Evolutionary conservation across 2,113 vertebrate species (phyloP).

Genomic region (Hyaena hyaena): DNA sequence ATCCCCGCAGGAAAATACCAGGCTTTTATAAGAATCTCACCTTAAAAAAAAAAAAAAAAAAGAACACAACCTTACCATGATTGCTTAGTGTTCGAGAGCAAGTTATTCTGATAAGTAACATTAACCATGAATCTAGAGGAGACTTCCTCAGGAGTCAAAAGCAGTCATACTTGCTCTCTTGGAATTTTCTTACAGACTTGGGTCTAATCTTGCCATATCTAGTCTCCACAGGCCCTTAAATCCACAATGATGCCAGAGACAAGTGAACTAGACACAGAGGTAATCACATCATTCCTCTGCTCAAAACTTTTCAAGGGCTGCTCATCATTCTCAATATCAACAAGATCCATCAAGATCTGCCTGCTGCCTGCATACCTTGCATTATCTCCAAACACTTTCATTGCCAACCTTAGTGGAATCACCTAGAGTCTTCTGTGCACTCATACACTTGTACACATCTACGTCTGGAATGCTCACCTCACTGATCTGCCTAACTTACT

Average conservation of each 20-base stretch:
- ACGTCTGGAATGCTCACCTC: not conserved
- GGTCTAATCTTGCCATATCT: not conserved
- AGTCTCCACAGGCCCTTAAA: not conserved
- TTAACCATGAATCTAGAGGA: not conserved
- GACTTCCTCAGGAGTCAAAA: not conserved
- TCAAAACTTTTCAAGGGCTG: not conserved
- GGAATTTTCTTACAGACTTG: constrained; percentile 3
- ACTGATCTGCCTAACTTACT: not conserved
- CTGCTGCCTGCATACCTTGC: not conserved
- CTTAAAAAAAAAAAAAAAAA: not conserved
- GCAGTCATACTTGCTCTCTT: not conserved
- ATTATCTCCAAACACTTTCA: not conserved
- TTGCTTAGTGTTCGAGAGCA: constrained; percentile 8
- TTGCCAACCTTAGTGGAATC: not conserved
- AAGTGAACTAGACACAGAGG: constrained; percentile 1
- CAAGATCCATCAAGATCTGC: not conserved
- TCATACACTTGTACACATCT: not conserved
- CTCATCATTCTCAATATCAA: not conserved
- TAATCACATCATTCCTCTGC: not conserved
- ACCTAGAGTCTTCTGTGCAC: not conserved
- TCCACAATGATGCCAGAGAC: not conserved
- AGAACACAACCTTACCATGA: not conserved
- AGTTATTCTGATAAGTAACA: not conserved
- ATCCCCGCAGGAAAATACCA: not conserved
- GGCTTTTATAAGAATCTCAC: not conserved